Evolutionary conservation across 2,888 invertebrate genomes (phyloP).

Genomic region (Volucella bombylans): DNA sequence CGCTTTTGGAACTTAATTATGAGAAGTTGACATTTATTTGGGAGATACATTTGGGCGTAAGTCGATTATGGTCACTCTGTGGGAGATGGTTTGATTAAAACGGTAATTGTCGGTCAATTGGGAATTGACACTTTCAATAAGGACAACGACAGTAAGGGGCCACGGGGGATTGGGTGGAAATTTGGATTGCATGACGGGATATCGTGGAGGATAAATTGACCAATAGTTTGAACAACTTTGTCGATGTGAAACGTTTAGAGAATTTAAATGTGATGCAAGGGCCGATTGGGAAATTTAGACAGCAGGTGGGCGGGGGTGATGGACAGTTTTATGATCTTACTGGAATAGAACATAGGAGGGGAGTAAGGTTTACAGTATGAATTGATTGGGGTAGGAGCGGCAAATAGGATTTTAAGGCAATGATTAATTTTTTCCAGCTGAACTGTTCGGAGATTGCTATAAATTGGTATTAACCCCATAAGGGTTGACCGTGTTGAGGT

Average conservation of each 20-base stretch:
- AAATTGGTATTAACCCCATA: too few relatives aligned
- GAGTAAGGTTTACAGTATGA: not conserved
- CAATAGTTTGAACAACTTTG: conserved; percentile 27
- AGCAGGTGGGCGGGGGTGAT: not conserved
- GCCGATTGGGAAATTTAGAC: not conserved
- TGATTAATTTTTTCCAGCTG: not conserved
- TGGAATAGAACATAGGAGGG: not conserved
- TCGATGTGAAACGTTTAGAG: conserved; percentile 6
- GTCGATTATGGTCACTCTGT: conserved; percentile 54
- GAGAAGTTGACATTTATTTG: conserved; percentile 63
- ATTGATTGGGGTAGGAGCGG: conserved; percentile 10
- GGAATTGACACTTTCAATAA: conserved; percentile 34
- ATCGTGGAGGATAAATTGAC: conserved; percentile 17
- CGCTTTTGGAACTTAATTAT: conserved; percentile 49
- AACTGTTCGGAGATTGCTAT: too few relatives aligned
- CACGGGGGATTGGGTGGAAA: not conserved
- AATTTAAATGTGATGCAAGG: conserved; percentile 6
- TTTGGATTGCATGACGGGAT: too few relatives aligned
- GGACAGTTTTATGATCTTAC: conserved; percentile 5
- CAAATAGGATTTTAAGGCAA: not conserved
- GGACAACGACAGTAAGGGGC: not conserved
- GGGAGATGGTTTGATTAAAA: conserved; percentile 56
- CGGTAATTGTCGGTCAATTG: conserved; percentile 56
- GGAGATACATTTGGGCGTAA: conserved; percentile 42
- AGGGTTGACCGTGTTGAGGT: too few relatives aligned